Percentiles rank a stretch among this genome's conserved stretches.
Evolutionary conservation across 2,888 invertebrate species (phyloP).

Genomic region (Eupithecia tripunctaria): DNA sequence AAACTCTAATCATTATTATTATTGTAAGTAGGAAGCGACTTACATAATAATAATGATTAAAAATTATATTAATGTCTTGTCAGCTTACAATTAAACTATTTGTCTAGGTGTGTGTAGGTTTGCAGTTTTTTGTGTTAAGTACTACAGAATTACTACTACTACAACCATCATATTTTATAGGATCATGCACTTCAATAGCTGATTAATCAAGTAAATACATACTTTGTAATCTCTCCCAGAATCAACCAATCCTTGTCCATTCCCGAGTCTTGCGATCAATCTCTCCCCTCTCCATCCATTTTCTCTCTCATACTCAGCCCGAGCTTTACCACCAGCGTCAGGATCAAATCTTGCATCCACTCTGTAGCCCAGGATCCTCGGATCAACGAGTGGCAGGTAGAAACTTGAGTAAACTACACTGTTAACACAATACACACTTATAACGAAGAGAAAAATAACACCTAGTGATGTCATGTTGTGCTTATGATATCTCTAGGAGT

Average conservation of each 20-base stretch:
- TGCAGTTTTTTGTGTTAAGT: too few relatives aligned
- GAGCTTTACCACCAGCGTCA: conserved; percentile 53
- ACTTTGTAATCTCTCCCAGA: conserved; percentile 51
- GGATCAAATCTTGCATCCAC: conserved; percentile 68
- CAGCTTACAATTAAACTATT: too few relatives aligned
- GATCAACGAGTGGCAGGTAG: conserved; percentile 72
- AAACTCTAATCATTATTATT: too few relatives aligned
- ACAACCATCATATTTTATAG: too few relatives aligned
- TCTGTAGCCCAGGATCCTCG: conserved; percentile 66
- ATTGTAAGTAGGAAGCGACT: too few relatives aligned
- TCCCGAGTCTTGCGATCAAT: conserved; percentile 69
- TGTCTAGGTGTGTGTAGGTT: too few relatives aligned
- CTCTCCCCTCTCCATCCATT: conserved; percentile 67
- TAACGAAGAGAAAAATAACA: not conserved
- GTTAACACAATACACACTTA: conserved; percentile 33
- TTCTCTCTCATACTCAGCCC: conserved; percentile 54
- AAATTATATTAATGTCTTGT: too few relatives aligned
- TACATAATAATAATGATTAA: too few relatives aligned
- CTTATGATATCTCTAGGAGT: not conserved
- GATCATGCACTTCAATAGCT: too few relatives aligned
- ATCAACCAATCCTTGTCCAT: conserved; percentile 56
- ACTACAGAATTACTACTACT: too few relatives aligned
- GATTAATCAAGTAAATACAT: conserved; percentile 15
- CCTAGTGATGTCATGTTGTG: not conserved
- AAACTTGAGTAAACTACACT: conserved; percentile 69